These are phyloP conservation scores for Deilephila porcellus DNA, from an alignment of 2,888 invertebrate species.

Conservation along the genomic window DNA sequence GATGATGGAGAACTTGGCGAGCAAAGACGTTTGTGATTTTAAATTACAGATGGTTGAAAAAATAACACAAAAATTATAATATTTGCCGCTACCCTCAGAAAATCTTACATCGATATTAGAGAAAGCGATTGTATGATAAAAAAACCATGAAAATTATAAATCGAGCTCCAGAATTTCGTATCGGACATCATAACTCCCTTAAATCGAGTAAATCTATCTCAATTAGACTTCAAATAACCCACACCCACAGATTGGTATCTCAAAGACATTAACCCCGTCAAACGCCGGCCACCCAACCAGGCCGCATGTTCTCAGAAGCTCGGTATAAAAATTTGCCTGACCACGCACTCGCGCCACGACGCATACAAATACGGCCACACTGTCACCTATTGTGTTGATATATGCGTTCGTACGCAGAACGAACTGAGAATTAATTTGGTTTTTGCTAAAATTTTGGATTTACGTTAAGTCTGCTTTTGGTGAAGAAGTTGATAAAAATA, in stretches of 20 bases:
- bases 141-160: too few species aligned
- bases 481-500: background rate
- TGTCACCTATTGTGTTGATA: conserved; percentile 22
- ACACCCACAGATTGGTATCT: conserved; percentile 32
- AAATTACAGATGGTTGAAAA: too few species aligned
- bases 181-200: too few species aligned
- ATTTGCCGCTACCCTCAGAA: too few species aligned
- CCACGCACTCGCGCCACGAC: conserved; percentile 45
- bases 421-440: background rate
- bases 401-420: conserved; percentile 15
- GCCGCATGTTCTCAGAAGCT: conserved; percentile 63
- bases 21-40: too few species aligned
- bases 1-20: too few species aligned
- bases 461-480: background rate
- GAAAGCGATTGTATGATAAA: too few species aligned
- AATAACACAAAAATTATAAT: too few species aligned
- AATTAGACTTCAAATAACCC: conserved; percentile 28
- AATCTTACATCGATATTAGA: too few species aligned
- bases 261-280: conserved; percentile 39
- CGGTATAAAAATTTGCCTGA: conserved; percentile 64
- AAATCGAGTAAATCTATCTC: background rate
- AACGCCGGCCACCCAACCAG: conserved; percentile 68
- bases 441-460: background rate
- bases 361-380: conserved; percentile 60
- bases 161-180: too few species aligned